These are phyloP conservation scores for Potamarius usumacintae DNA, from an alignment of 2,113 vertebrate species.

Conservation along the genomic window DNA sequence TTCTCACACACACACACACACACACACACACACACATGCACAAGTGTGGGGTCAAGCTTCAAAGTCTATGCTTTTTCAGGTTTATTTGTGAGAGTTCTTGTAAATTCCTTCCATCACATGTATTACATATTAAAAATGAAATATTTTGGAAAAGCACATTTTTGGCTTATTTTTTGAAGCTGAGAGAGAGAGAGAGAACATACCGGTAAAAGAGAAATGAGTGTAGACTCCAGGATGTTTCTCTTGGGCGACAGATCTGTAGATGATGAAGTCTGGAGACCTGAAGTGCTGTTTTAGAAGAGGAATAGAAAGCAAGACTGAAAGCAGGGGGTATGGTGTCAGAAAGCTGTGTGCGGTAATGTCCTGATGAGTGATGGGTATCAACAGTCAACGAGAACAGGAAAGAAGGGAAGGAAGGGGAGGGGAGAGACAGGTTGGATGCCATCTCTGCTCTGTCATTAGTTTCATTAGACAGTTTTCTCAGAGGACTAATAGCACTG, in stretches of 20 bases:
- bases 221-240: constrained; percentile 3
- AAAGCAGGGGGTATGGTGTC: neutral
- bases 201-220: neutral
- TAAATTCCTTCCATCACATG: neutral
- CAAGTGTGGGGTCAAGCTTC: neutral
- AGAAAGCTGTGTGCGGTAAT: constrained; percentile 27
- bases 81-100: neutral
- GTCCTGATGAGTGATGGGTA: constrained; percentile 48
- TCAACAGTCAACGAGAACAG: constrained; percentile 51
- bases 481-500: constrained; percentile 4
- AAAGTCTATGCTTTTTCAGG: neutral
- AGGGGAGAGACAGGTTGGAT: constrained; percentile 41
- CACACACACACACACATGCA: neutral
- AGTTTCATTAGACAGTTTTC: constrained; percentile 8
- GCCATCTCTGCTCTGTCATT: neutral
- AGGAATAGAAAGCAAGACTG: constrained; percentile 37
- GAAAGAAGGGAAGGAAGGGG: constrained; percentile 53
- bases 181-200: neutral
- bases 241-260: constrained; percentile 1
- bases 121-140: neutral
- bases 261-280: neutral
- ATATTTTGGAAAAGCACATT: neutral
- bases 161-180: neutral
- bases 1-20: neutral
- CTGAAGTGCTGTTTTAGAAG: neutral